These are phyloP conservation scores for Rattus rattus DNA, from an alignment of 2,113 vertebrate genomes.

Conservation along the genomic window DNA sequence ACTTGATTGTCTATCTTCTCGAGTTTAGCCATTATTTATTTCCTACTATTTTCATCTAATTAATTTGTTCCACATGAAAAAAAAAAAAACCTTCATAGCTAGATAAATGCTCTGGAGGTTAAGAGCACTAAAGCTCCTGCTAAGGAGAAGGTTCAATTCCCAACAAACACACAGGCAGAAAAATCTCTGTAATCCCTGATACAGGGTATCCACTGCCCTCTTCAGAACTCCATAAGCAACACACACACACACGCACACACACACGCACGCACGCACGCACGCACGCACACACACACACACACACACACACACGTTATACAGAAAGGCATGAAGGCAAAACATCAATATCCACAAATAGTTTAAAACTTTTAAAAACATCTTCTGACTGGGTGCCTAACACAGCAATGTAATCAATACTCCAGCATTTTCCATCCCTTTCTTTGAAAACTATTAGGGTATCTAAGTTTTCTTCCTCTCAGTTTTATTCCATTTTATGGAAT, in stretches of 20 bases:
- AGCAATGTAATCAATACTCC: not conserved
- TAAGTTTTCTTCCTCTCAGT: not conserved
- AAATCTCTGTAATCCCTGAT: not conserved
- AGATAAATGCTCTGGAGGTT: no score
- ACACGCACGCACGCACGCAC: no score
- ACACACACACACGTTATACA: no score
- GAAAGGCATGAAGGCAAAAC: not conserved
- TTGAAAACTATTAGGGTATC: not conserved
- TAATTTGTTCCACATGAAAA: not conserved
- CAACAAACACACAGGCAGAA: not conserved
- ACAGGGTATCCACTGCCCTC: not conserved
- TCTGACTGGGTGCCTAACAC: not conserved
- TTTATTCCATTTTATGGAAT: not conserved
- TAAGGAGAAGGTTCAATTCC: not conserved
- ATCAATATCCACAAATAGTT: not conserved
- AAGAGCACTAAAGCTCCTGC: not conserved
- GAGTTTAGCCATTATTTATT: not conserved
- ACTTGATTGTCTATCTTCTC: not conserved
- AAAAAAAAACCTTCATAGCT: not conserved
- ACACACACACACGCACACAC: no score
- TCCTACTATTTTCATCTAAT: not conserved
- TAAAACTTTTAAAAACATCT: not conserved
- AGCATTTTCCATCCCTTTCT: not conserved
- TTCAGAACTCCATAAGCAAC: not conserved
- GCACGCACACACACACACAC: no score